Base-by-base conservation (phyloP, 2,113 vertebrate species). In the Ageneiosus marmoratus region DNA sequence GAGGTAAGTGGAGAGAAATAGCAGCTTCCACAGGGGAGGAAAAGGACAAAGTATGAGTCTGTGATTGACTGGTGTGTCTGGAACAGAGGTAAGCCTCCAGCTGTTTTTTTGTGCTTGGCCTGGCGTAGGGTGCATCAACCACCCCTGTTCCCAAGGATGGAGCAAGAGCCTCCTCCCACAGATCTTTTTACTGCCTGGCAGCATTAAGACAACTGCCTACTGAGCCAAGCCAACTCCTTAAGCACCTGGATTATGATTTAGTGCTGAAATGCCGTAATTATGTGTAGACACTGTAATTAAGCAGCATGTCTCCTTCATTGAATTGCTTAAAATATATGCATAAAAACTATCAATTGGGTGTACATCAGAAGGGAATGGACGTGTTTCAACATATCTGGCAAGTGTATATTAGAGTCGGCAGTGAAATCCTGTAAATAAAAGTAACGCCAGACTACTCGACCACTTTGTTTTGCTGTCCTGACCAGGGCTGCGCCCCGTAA, bases 111-210 rank as follows among this genome's bases (percentile, higher is more conserved):
- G 22, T 44, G 48, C 48, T 82, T 2, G 83, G 85, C 34, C 50
- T 81, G 37, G 81, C 81, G 13, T 34, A 48, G 85, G 83, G 87
- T 58, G 44, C 87, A 86, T 89, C 83, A 84, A 50, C 86, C 80
- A n/a, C 89, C 80, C 77, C 76, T 63, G 87, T 87, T 63, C 56
- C 32, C 74, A 82, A 67, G 34, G 48, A 77, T 44, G 50, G 6
- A 7, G 62, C 81, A 32, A 27, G 20, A 29, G 53, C 44, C 12
- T 81, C 73, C 72, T 24, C 24, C 10, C 15, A 69, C 50, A 15
- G 55, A 73, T 79, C 51, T 53, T 41, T 60, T 69, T 73, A 58
- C 72, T 77, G 72, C 34, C 67, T 83, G 86, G 41, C 83, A 72
- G 41, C 46, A n/a, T 34, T 10, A 69, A 18, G 78, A 50, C 18